Evolutionary conservation across 2,113 vertebrate genomes (phyloP), one percentile per base, ranked within the genome.

Genomic region (Anser brachyrhynchus): DNA sequence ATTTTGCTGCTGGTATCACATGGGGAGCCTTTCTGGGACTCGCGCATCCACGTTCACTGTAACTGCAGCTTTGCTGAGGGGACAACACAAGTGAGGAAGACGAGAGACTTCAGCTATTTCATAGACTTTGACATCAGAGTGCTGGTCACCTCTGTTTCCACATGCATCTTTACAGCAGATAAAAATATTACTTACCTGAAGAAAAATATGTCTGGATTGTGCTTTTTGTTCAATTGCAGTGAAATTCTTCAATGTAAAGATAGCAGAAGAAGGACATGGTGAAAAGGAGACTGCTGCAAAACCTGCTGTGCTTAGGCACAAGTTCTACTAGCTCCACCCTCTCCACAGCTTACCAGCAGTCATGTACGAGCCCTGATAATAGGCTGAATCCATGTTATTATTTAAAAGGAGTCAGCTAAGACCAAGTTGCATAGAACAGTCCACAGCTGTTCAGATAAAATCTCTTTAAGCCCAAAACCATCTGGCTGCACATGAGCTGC

Each of bases 31-130:
- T 72, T 78, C 49, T 65, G 25, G 26, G 29, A 76, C 17, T 79
- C 11, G 25, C 5, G 4, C 3, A 58, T 46, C 49, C 71, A 7
- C 19, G 29, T 21, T 15, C 23, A n/a, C 10, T 0, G 0, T 29
- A 88, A 67, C 6, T 51, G 13, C 39, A 57, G 19, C 46, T 89
- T 58, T 71, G 37, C 39, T 43, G 37, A 46, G 28, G 5, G 3
- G 5, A 71, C 9, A 81, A 71, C 4, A 33, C 12, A 66, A 69
- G 28, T 18, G 25, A 49, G 5, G 28, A 82, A 74, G 11, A 52
- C 1, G 11, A 52, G 31, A 46, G 28, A 59, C 35, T 62, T 65
- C 31, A 83, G 14, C 17, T 74, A 11, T n/a, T 51, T 49, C 31
- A 14, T 46, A 70, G 51, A 31, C 31, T 78, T 59, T 46, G 19